Evolutionary conservation across 2,888 invertebrate species (phyloP), one percentile per base, ranked within the genome.

Genomic region (Callinectes sapidus): DNA sequence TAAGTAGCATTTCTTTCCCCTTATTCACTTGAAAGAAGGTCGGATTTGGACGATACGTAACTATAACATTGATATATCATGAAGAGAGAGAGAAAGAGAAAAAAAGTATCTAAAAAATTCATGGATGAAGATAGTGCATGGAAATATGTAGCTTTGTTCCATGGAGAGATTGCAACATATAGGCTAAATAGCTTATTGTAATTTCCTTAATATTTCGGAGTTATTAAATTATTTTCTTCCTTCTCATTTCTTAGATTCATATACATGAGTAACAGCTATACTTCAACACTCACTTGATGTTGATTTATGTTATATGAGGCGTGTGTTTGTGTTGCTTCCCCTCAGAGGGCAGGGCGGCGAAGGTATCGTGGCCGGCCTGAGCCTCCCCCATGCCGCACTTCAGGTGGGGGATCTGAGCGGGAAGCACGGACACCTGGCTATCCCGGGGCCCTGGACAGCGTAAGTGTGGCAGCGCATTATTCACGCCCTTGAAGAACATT

Each of bases 381-480:
- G 48, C 48, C 81, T 35, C 16, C 35, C 81, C 1, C 81, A 81
- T 35, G 32, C 81, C 0, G 81, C 81, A 2, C n/a, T 81, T 13
- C 10, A 35, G 35, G 81, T 81, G 81, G 81, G 81, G 35, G 81
- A 81, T 35, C 81, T 81, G 32, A 10, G 35, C 10, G 81, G 81
- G 32, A 81, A 81, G 81, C 81, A 81, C 35, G 81, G 81, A 16
- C 81, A 32, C 81, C 81, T 81, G 35, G 35, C 32, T 35, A 81
- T 81, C 35, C 81, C 81, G 71, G 32, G 35, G 35, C 81, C 32
- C 32, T 81, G 81, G 81, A 71, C 71, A n/a, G 35, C 35, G 81
- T 81, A 16, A 81, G 81, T 81, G 32, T 81, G 18, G 81, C 13
- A 13, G 14, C 61, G 61, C 23, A 10, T 18, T 61, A 18, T 18